phyloP scores from a whole-genome alignment of 2,113 vertebrate genomes.

The Gambusia holbrooki region DNA sequence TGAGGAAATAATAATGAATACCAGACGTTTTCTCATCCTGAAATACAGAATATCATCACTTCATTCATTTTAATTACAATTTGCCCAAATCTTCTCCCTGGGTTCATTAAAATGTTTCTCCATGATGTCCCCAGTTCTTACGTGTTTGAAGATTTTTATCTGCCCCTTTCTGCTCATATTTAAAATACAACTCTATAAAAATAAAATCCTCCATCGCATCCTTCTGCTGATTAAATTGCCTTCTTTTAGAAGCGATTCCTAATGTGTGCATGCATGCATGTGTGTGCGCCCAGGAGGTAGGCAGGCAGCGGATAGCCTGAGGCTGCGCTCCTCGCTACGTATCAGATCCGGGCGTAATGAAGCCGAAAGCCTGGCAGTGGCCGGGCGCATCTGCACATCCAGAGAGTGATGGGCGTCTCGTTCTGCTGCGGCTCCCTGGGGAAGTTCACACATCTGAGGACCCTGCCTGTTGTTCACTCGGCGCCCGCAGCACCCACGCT shows the following conservation, averaged over 20 bases:
- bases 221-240: conserved; percentile 70
- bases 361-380: conserved; percentile 87
- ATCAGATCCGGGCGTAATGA: conserved; percentile 88
- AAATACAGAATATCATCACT: conserved; percentile 21
- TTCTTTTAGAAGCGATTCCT: conserved; percentile 71
- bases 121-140: conserved; percentile 34
- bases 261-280: conserved; percentile 44
- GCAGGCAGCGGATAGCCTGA: conserved; percentile 76
- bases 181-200: conserved; percentile 42
- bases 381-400: conserved; percentile 86
- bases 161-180: conserved; percentile 46
- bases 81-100: conserved; percentile 41
- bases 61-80: conserved; percentile 33
- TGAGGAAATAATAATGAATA: background rate
- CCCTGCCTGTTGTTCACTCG: conserved; percentile 73
- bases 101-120: conserved; percentile 38
- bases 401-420: conserved; percentile 90
- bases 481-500: conserved; percentile 76
- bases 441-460: conserved; percentile 82
- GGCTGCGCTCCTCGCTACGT: conserved; percentile 79
- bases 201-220: conserved; percentile 47
- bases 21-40: background rate
- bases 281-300: conserved; percentile 60
- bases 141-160: conserved; percentile 31
- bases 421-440: conserved; percentile 84